phyloP scores from a whole-genome alignment of 1,140 invertebrate species.

The Semibalanus balanoides region DNA sequence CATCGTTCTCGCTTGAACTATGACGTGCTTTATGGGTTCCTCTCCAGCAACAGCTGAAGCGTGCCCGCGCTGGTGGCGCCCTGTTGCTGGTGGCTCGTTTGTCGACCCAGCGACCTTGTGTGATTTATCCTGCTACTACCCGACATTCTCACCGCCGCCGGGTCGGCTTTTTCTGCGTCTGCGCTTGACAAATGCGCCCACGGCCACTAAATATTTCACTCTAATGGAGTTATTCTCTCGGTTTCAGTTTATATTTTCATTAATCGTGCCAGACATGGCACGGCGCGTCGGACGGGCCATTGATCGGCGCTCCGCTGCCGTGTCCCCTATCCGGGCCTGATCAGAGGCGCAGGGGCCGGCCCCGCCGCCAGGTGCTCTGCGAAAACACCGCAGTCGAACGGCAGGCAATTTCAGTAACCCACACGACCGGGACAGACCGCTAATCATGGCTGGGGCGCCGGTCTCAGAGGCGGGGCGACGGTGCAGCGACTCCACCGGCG shows the following conservation, averaged over 20 bases:
- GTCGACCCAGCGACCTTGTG: neutral
- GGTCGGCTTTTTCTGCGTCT: neutral
- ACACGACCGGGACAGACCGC: neutral
- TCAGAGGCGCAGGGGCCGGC: neutral
- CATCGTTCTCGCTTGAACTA: too few relatives aligned
- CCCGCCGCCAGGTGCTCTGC: neutral
- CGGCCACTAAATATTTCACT: neutral
- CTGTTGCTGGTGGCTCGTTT: neutral
- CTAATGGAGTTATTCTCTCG: neutral
- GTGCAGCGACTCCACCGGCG: too few relatives aligned
- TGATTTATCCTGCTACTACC: neutral
- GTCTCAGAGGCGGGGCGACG: too few relatives aligned
- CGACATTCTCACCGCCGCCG: neutral
- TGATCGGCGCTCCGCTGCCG: neutral
- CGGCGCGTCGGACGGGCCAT: neutral
- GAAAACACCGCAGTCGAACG: neutral
- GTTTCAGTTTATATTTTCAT: constrained; percentile 3
- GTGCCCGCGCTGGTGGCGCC: too few relatives aligned
- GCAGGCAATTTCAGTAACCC: neutral
- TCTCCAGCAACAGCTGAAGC: too few relatives aligned
- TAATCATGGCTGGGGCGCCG: too few relatives aligned
- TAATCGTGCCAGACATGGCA: neutral
- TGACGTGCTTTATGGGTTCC: too few relatives aligned
- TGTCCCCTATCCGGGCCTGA: neutral
- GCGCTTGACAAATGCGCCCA: neutral